Percentiles rank a stretch among this genome's conserved stretches.
These are phyloP conservation scores for Sarcophaga bullata DNA, from an alignment of 1,140 invertebrate genomes.

Conservation along the genomic window DNA sequence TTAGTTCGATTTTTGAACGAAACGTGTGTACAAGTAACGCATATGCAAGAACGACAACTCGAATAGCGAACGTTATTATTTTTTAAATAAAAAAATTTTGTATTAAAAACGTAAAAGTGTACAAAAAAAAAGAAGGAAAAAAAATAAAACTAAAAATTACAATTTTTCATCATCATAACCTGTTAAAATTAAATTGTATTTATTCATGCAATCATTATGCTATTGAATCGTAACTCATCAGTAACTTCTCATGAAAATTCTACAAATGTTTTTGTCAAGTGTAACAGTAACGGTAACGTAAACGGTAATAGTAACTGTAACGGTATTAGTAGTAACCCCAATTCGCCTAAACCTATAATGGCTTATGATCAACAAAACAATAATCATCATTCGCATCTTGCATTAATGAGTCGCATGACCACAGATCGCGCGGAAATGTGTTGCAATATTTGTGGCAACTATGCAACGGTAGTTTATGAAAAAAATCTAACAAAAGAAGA, in stretches of 20 bases:
- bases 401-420: conserved; percentile 34
- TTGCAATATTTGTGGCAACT: conserved; percentile 50
- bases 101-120: neutral
- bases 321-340: neutral
- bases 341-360: conserved; percentile 33
- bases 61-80: too few species aligned
- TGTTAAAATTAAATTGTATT: neutral
- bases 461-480: conserved; percentile 40
- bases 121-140: neutral
- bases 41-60: neutral
- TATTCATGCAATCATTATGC: conserved; percentile 46
- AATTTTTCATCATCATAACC: neutral
- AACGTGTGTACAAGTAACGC: conserved; percentile 34
- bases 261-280: neutral
- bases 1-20: conserved; percentile 38
- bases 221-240: conserved; percentile 52
- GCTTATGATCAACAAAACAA: neutral
- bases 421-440: conserved; percentile 47
- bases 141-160: conserved; percentile 6
- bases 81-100: neutral
- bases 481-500: conserved; percentile 47
- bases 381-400: conserved; percentile 30
- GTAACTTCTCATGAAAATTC: conserved; percentile 42
- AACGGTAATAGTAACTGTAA: neutral
- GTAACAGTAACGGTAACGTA: neutral